Percentiles rank a stretch among this genome's conserved stretches.
Conservation (phyloP, 2,113 vertebrate species). For the Colaptes auratus region DNA sequence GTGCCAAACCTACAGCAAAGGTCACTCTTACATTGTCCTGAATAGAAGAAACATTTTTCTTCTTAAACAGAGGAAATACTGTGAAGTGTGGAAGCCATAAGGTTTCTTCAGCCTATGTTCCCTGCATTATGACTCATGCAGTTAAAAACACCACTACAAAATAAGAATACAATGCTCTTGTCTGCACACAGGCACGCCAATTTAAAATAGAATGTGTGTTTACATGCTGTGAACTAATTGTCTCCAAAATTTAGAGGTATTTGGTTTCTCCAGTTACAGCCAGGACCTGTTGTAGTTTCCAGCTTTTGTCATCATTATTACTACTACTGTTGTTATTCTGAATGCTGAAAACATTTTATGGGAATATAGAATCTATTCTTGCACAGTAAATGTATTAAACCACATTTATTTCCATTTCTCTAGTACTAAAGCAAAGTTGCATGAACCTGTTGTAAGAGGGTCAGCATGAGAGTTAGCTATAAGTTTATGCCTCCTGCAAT, state of each 20-base stretch:
- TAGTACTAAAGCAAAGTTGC: not conserved
- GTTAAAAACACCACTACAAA: not conserved
- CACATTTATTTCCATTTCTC: not conserved
- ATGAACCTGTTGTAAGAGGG: not conserved
- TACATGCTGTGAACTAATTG: not conserved
- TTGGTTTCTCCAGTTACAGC: not conserved
- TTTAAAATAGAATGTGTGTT: conserved; percentile 14
- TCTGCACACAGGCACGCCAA: not conserved
- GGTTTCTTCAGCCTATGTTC: conserved; percentile 26
- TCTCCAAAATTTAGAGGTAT: not conserved
- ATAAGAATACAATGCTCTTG: conserved; percentile 17
- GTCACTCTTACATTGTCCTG: not conserved
- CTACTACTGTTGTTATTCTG: not conserved
- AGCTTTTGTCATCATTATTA: not conserved
- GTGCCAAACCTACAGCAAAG: not conserved
- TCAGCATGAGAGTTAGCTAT: not conserved
- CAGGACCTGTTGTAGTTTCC: not conserved
- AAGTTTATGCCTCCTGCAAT: not conserved
- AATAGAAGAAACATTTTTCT: not conserved
- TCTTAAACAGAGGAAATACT: not conserved
- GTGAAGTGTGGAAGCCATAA: not conserved
- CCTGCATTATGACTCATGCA: not conserved
- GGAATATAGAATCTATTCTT: not conserved
- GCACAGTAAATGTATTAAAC: not conserved
- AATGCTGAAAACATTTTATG: not conserved